Conservation (phyloP, 2,888 invertebrate genomes). For the Mesoligia furuncula region DNA sequence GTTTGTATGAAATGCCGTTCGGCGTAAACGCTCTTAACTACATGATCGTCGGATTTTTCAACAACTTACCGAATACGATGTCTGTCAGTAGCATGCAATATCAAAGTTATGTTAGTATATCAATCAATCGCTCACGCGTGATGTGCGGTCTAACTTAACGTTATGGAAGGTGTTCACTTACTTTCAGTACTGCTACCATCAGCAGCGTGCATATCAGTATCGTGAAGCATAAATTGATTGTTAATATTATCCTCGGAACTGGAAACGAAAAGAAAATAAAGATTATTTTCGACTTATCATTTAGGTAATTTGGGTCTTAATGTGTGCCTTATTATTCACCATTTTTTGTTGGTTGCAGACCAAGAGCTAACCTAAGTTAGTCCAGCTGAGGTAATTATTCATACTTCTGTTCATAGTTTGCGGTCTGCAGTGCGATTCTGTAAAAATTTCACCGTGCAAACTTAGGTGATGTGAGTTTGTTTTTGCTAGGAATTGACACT, state of each 20-base stretch:
- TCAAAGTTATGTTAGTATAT: constrained; percentile 20
- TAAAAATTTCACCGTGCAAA: no score
- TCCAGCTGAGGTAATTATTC: no score
- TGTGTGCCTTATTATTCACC: background rate
- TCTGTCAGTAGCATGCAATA: constrained; percentile 61
- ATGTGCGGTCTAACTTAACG: background rate
- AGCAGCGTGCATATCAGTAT: constrained; percentile 94
- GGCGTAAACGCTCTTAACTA: no score
- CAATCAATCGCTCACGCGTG: background rate
- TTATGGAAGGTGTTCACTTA: constrained; percentile 79
- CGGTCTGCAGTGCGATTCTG: no score
- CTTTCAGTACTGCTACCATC: constrained; percentile 94
- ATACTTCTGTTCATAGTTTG: no score
- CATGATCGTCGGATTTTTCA: background rate
- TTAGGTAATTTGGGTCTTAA: background rate
- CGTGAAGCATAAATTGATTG: constrained; percentile 95
- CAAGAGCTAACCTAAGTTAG: no score
- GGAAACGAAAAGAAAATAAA: constrained; percentile 77
- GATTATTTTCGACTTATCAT: background rate
- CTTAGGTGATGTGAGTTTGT: no score
- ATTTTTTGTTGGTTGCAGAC: background rate
- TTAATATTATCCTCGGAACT: constrained; percentile 94
- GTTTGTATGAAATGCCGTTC: no score
- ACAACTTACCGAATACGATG: constrained; percentile 62
- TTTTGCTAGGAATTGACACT: no score